These are phyloP conservation scores for Physocephala rufipes DNA, from an alignment of 2,888 invertebrate genomes.

Conservation along the genomic window DNA sequence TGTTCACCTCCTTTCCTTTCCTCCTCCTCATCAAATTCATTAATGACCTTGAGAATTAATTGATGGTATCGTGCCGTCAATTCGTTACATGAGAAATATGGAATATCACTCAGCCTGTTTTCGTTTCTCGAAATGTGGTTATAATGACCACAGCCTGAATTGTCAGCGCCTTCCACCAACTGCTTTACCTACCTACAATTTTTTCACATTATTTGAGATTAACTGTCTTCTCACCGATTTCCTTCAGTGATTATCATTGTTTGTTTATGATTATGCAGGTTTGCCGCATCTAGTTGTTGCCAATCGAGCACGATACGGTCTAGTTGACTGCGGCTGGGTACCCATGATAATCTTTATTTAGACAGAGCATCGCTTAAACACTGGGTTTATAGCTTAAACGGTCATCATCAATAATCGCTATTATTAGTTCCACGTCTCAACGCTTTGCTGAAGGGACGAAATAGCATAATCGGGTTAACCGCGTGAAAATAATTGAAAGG, in stretches of 20 bases:
- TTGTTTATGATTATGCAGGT: too few relatives aligned
- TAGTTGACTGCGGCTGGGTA: too few relatives aligned
- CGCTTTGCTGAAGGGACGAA: not conserved
- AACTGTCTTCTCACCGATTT: not conserved
- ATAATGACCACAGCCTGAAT: constrained; percentile 27
- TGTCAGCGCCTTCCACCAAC: constrained; percentile 16
- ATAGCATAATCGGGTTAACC: constrained; percentile 14
- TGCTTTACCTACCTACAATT: constrained; percentile 7
- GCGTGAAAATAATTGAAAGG: too few relatives aligned
- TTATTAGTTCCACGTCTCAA: constrained; percentile 34
- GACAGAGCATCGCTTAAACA: constrained; percentile 23
- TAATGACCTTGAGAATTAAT: not conserved
- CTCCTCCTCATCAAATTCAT: not conserved
- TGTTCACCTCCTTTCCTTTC: not conserved
- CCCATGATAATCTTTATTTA: too few relatives aligned
- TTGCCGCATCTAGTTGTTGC: too few relatives aligned
- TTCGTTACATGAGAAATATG: too few relatives aligned
- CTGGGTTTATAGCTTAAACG: constrained; percentile 14
- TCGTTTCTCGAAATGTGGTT: not conserved
- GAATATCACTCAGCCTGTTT: too few relatives aligned
- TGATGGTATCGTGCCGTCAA: constrained; percentile 56
- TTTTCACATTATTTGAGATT: constrained; percentile 14
- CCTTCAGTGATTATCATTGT: not conserved
- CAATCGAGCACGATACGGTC: constrained; percentile 18
- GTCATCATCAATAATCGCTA: constrained; percentile 38